Base-by-base conservation (phyloP, 2,888 invertebrate species). In the Acheta domesticus region DNA sequence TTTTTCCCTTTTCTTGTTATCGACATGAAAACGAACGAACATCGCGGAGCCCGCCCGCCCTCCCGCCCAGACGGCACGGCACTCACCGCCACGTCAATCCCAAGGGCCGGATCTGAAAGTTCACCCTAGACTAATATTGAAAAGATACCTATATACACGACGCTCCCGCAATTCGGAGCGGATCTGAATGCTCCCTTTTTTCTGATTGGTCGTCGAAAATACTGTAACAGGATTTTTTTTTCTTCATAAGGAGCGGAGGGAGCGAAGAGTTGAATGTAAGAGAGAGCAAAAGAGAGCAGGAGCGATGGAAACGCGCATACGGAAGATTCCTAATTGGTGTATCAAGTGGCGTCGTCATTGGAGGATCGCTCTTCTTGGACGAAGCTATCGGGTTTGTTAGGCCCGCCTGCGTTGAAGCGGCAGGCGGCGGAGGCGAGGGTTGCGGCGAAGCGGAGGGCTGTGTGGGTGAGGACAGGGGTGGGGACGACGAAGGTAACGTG, bases 21-120 rank as follows among this genome's bases (percentile, higher is more conserved):
- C 62, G 62, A 62, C 62, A n/a, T 62, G 62, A 62, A 62, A 62
- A n/a, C 62, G 62, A 62, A 62, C 62, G 62, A 62, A 62, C 62
- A 62, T 62, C 62, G 62, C 16, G 62, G n/a, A 62, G 62, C 23
- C 1, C 23, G 23, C 23, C 23, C 23, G 62, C 23, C 1, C 23
- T 2, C 23, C 23, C 23, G 62, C 14, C 62, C 16, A 62, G 62
- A 62, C 62, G 62, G n/a, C n/a, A 62, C 62, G 62, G n/a, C n/a
- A 62, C 62, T 14, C 16, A 62, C 5, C 62, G 62, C n/a, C 16
- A 62, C 62, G 62, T 62, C 14, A 62, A 62, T 62, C 62, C 62
- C 62, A 62, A 62, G 62, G n/a, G 62, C 16, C 62, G n/a, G 62
- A 14, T 19, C n/a, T n/a, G 14, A n/a, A 62, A n/a, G 16, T 62